Evolutionary conservation across 2,888 invertebrate species (phyloP), one percentile per base, ranked within the genome.

Genomic region (Hypena proboscidalis): DNA sequence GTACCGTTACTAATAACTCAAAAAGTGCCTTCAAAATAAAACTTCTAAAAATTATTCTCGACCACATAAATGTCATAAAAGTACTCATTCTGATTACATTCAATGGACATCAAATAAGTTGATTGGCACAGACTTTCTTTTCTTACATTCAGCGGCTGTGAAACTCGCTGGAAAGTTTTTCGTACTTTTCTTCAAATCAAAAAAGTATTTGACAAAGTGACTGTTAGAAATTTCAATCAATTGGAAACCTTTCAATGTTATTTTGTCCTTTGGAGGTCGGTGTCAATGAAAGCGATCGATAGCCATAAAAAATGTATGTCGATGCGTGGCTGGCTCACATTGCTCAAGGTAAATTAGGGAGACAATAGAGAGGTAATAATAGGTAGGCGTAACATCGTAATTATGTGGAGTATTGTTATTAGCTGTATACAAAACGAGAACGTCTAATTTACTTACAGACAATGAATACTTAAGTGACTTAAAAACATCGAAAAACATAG

Each of bases 11-110:
- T n/a, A n/a, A n/a, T n/a, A n/a, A n/a, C n/a, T n/a, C n/a, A n/a
- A n/a, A n/a, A n/a, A 14, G 15, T n/a, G 6, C 23, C 1, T 5
- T 25, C 8, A 26, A 21, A 21, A 14, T 33, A 27, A 29, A 25
- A 38, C 15, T 39, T 10, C 11, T 30, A 10, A 6, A 19, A 3
- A n/a, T 23, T 37, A 13, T 56, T 22, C 14, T 6, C 34, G 20
- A 38, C 46, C 41, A 58, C 36, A 39, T 53, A 30, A 41, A 34
- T 23, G 25, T 56, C 38, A 44, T 44, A 26, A 60, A 60, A 59
- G 48, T 49, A 59, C 49, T 61, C 49, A 44, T 35, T 35, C 30
- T 59, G 60, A 64, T 64, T 64, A 47, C 43, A 60, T 59, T 59
- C 25, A 35, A 44, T 54, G 54, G 30, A 37, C 23, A 26, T 30